Evolutionary conservation across 2,888 invertebrate species (phyloP).

Genomic region (Drosophila testacea): DNA sequence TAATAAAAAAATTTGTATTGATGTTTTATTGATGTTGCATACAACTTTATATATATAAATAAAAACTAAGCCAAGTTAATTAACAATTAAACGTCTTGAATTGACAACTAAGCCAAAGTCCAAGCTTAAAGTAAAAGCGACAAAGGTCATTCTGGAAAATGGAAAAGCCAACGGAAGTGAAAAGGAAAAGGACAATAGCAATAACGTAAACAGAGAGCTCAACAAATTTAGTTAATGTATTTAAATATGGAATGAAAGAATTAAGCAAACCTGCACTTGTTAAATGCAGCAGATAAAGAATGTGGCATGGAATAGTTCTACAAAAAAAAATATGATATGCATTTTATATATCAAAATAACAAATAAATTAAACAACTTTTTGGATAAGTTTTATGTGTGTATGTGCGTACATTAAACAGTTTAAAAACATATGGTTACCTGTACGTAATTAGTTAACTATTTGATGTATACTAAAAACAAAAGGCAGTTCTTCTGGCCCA

Average conservation of each 20-base stretch:
- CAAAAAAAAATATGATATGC: conserved; percentile 65
- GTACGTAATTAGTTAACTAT: conserved; percentile 56
- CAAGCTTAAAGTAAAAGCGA: conserved; percentile 20
- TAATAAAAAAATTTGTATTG: conserved; percentile 72
- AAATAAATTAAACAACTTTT: conserved; percentile 43
- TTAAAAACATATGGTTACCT: conserved; percentile 34
- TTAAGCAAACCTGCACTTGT: conserved; percentile 55
- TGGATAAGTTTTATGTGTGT: conserved; percentile 78
- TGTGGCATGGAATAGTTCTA: conserved; percentile 32
- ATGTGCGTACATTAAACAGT: conserved; percentile 42
- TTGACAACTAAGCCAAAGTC: conserved; percentile 53
- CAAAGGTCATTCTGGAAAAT: not conserved
- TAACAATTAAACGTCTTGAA: conserved; percentile 46
- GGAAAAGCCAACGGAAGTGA: not conserved
- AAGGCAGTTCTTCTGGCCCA: conserved; percentile 1
- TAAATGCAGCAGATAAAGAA: conserved; percentile 54
- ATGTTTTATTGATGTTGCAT: conserved; percentile 78
- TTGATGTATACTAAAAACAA: conserved; percentile 43
- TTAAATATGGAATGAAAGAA: not conserved
- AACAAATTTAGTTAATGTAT: conserved; percentile 17
- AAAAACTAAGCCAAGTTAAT: conserved; percentile 39
- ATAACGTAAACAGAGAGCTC: conserved; percentile 39
- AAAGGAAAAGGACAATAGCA: conserved; percentile 44
- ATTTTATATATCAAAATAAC: conserved; percentile 67
- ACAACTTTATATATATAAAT: conserved; percentile 41